Conservation (phyloP, 2,888 invertebrate species). For the Drymonia ruficornis region DNA sequence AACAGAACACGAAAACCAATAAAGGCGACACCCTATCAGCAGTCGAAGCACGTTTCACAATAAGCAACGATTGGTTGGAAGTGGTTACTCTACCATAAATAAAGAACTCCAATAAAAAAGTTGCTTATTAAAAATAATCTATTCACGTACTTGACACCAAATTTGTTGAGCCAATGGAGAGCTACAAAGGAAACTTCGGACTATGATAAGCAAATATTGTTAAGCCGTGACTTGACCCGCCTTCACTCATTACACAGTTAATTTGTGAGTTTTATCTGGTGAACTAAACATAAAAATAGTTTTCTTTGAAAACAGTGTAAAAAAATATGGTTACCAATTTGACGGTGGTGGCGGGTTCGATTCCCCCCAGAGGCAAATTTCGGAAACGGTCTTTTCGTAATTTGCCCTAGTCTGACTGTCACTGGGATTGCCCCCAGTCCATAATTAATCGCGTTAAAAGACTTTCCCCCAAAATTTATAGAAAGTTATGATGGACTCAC, state of each 20-base stretch:
- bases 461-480: too few relatives aligned
- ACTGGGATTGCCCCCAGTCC: too few relatives aligned
- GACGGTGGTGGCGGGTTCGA: too few relatives aligned
- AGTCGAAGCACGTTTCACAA: conserved; percentile 2
- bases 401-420: too few relatives aligned
- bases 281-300: too few relatives aligned
- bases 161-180: conserved; percentile 37
- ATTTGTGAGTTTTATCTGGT: too few relatives aligned
- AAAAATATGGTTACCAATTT: too few relatives aligned
- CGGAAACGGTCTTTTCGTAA: too few relatives aligned
- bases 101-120: conserved; percentile 19
- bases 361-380: too few relatives aligned
- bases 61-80: conserved; percentile 2
- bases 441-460: too few relatives aligned
- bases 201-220: conserved; percentile 13
- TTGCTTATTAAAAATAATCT: conserved; percentile 19
- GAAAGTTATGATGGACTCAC: too few relatives aligned
- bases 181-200: conserved; percentile 16
- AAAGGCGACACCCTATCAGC: not conserved
- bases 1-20: not conserved
- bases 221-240: not conserved
- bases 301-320: too few relatives aligned
- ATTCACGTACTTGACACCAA: conserved; percentile 33
- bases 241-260: not conserved
- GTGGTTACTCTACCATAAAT: not conserved